Conservation (phyloP, 2,888 invertebrate genomes). For the Pandemis cinnamomeana region DNA sequence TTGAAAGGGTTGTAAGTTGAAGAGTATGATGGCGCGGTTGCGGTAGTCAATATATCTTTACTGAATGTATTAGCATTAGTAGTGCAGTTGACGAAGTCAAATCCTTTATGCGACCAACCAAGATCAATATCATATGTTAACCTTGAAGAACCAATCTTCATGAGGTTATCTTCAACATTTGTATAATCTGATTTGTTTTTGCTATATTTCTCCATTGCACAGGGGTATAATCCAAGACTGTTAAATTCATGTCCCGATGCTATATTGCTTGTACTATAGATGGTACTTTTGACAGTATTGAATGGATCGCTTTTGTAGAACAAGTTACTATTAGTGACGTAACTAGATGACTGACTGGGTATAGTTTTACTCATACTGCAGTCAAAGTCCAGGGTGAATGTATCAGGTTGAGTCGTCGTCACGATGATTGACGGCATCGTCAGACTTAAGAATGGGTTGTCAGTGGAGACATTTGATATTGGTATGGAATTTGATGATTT, state of each 20-base stretch:
- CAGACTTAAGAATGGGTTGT: conserved; percentile 76
- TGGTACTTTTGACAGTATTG: conserved; percentile 70
- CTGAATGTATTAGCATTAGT: conserved; percentile 67
- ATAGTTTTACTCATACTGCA: conserved; percentile 70
- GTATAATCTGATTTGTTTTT: conserved; percentile 75
- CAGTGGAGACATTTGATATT: conserved; percentile 58
- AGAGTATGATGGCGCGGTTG: conserved; percentile 67
- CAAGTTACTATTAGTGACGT: conserved; percentile 66
- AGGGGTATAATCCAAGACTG: conserved; percentile 75
- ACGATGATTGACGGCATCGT: conserved; percentile 71
- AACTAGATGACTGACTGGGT: conserved; percentile 62
- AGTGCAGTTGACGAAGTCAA: conserved; percentile 76
- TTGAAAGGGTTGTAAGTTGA: conserved; percentile 78
- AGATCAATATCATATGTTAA: conserved; percentile 80
- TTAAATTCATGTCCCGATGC: conserved; percentile 77
- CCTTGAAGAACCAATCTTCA: conserved; percentile 78
- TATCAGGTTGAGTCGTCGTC: conserved; percentile 64
- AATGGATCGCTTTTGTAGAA: conserved; percentile 79
- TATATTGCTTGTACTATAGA: conserved; percentile 78
- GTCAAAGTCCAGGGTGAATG: conserved; percentile 75
- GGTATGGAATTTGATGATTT: conserved; percentile 55
- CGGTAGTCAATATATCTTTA: conserved; percentile 73
- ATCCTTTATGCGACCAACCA: conserved; percentile 80
- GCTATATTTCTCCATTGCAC: conserved; percentile 79
- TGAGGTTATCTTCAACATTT: conserved; percentile 76